Evolutionary conservation across 2,113 vertebrate species (phyloP).

Genomic region (Hoplias malabaricus): DNA sequence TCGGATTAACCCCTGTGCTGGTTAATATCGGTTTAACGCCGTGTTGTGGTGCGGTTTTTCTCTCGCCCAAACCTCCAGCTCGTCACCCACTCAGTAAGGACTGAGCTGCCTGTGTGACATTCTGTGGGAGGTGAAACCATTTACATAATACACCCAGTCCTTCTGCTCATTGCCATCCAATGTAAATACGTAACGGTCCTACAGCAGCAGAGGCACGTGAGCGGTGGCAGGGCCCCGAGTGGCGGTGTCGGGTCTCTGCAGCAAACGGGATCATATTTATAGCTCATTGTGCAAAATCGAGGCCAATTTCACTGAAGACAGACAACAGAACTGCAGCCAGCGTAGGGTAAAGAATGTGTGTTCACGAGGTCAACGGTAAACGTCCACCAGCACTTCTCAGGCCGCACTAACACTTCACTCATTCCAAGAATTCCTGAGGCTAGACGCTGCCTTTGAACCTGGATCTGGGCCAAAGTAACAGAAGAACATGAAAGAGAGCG

Average conservation of each 20-base stretch:
- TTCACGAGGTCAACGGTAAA: too few species aligned
- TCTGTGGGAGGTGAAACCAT: background rate
- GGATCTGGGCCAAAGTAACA: background rate
- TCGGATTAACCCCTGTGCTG: too few species aligned
- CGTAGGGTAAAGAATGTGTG: too few species aligned
- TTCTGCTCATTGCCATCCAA: background rate
- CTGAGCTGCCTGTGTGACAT: background rate
- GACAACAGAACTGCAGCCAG: background rate
- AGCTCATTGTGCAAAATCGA: background rate
- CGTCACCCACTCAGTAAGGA: background rate
- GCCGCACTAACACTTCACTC: background rate
- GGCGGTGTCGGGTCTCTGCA: background rate
- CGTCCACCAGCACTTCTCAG: too few species aligned
- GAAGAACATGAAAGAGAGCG: background rate
- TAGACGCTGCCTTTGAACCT: slow-evolving; percentile 3
- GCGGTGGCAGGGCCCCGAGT: background rate
- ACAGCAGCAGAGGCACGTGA: background rate
- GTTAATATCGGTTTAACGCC: too few species aligned
- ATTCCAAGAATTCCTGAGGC: slow-evolving; percentile 29
- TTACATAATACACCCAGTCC: background rate
- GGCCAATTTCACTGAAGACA: background rate
- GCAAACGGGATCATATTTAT: background rate
- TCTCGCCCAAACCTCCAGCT: too few species aligned
- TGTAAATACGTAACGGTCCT: background rate
- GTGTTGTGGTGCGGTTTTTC: too few species aligned